Conservation (phyloP, 2,888 invertebrate genomes). For the Microchrysa polita region DNA sequence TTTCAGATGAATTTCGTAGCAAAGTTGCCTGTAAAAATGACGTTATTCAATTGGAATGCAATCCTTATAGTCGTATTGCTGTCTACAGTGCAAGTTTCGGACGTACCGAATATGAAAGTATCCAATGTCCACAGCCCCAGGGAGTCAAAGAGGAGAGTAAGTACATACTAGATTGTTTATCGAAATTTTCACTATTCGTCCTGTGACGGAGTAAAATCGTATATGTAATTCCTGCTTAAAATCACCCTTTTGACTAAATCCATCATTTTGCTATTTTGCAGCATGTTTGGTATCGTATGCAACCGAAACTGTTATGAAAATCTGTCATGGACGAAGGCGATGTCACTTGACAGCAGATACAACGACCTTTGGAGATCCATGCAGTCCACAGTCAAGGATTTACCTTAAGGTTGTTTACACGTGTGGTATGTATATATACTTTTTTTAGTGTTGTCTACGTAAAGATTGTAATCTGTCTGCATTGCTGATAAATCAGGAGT, state of each 20-base stretch:
- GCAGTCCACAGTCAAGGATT: conserved; percentile 82
- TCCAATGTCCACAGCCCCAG: conserved; percentile 87
- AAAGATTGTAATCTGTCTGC: background rate
- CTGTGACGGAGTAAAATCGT: background rate
- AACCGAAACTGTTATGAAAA: conserved; percentile 88
- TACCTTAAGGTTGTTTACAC: conserved; percentile 90
- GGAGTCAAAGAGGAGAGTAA: conserved; percentile 90
- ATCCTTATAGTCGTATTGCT: conserved; percentile 86
- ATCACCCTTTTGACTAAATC: background rate
- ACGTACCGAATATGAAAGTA: conserved; percentile 88
- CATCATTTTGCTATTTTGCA: conserved; percentile 64
- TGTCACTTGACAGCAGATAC: conserved; percentile 86
- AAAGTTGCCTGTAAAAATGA: conserved; percentile 94
- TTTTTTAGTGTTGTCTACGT: too few species aligned
- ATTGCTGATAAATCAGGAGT: background rate
- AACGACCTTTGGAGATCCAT: conserved; percentile 85
- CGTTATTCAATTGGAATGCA: conserved; percentile 86
- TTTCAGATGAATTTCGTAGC: conserved; percentile 91
- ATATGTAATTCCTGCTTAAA: background rate
- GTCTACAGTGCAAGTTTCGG: conserved; percentile 95
- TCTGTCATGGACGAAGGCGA: conserved; percentile 84
- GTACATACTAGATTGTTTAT: too few species aligned
- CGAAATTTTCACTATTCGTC: background rate
- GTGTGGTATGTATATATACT: conserved; percentile 83
- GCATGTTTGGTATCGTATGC: conserved; percentile 89